A percentile compares a stretch with the other conserved stretches of the same genome.
These are phyloP conservation scores for Coilia nasus DNA, from an alignment of 2,797 vertebrate species.

Conservation along the genomic window DNA sequence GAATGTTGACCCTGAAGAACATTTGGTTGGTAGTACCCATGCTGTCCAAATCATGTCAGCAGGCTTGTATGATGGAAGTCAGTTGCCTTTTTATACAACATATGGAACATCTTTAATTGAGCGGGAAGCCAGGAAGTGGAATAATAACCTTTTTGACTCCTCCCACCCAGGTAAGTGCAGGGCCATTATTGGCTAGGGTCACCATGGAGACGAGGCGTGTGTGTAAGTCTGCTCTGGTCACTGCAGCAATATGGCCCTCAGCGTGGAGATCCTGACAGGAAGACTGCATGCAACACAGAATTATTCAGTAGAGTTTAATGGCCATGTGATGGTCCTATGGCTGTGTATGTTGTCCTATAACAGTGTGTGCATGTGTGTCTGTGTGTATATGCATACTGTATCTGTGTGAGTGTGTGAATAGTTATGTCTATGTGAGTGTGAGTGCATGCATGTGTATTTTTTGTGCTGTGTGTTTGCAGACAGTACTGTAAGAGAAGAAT, in stretches of 20 bases:
- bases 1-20: background rate
- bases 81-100: constrained; percentile 40
- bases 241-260: constrained; percentile 67
- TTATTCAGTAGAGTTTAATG: background rate
- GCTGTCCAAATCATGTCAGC: background rate
- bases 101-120: constrained; percentile 63
- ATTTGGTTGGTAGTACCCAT: background rate
- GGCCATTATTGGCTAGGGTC: constrained; percentile 58
- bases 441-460: background rate
- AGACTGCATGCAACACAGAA: constrained; percentile 51
- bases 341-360: background rate
- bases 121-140: constrained; percentile 50
- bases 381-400: background rate
- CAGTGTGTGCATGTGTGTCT: background rate
- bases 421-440: background rate
- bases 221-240: constrained; percentile 64
- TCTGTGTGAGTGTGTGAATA: background rate
- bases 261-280: constrained; percentile 59
- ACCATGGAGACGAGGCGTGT: constrained; percentile 67
- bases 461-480: background rate
- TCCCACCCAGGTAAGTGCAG: constrained; percentile 71
- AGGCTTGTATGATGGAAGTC: background rate
- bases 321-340: background rate
- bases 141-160: constrained; percentile 64
- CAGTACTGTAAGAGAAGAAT: no score